These are phyloP conservation scores for Podotricha telesiphe DNA, from an alignment of 2,888 invertebrate genomes.

Conservation along the genomic window DNA sequence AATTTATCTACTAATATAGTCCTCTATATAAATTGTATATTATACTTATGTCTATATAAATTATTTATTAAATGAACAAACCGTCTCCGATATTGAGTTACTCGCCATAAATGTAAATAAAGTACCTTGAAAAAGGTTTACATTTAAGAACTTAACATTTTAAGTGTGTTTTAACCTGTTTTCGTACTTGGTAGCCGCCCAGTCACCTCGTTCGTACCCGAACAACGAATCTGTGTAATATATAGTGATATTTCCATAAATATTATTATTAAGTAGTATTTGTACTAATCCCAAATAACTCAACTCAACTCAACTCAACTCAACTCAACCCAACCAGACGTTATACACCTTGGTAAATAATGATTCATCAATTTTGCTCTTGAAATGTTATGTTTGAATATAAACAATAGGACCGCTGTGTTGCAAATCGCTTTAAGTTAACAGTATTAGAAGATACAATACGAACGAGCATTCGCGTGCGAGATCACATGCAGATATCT, in stretches of 20 bases:
- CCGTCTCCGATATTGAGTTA: too few relatives aligned
- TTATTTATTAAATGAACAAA: too few relatives aligned
- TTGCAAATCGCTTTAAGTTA: conserved; percentile 9
- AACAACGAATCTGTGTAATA: neutral
- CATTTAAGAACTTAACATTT: neutral
- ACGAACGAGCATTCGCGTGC: conserved; percentile 10
- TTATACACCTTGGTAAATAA: neutral
- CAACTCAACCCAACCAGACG: too few relatives aligned
- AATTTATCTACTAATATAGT: too few relatives aligned
- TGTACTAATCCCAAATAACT: neutral
- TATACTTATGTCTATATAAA: too few relatives aligned
- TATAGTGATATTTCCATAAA: too few relatives aligned
- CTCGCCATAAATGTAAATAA: neutral
- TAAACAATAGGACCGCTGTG: neutral
- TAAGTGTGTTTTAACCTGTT: conserved; percentile 5
- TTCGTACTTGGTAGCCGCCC: neutral
- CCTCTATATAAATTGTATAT: too few relatives aligned
- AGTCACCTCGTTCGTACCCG: neutral
- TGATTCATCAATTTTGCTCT: neutral
- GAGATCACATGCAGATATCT: conserved; percentile 8
- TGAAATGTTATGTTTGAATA: neutral
- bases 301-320: too few relatives aligned
- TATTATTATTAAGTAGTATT: neutral
- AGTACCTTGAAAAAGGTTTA: neutral
- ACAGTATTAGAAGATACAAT: conserved; percentile 10